phyloP scores from a whole-genome alignment of 2,888 invertebrate species.

The Cotesia congregata region DNA sequence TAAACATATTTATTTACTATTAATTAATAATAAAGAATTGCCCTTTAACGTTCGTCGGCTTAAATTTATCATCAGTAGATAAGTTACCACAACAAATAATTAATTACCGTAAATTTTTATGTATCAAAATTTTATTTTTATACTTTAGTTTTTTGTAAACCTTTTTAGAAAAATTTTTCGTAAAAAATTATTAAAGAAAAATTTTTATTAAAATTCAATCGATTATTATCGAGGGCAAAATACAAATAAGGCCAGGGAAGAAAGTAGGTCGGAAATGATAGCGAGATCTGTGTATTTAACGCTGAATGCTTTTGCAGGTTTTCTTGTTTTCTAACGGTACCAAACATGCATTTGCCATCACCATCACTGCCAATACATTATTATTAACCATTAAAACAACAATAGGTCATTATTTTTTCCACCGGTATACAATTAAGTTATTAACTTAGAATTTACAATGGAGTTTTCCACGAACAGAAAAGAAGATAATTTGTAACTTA shows the following conservation, averaged over 20 bases:
- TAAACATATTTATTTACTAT: too few species aligned
- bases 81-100: too few species aligned
- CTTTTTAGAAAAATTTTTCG: not conserved
- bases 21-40: too few species aligned
- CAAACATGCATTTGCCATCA: conserved; percentile 5
- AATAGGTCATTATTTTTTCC: not conserved
- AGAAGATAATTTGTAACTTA: too few species aligned
- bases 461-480: not conserved
- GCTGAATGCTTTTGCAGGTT: conserved; percentile 21
- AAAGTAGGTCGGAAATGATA: conserved; percentile 24
- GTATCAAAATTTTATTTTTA: too few species aligned
- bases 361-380: not conserved
- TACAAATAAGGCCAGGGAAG: conserved; percentile 1
- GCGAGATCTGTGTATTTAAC: not conserved
- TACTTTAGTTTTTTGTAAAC: too few species aligned
- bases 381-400: not conserved
- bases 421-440: not conserved
- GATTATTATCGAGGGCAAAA: not conserved
- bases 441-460: not conserved
- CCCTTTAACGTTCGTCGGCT: too few species aligned
- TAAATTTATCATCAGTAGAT: too few species aligned
- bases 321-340: conserved; percentile 20
- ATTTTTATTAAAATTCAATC: not conserved
- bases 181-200: not conserved
- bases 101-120: too few species aligned